A percentile compares a stretch with the other conserved stretches of the same genome.
phyloP scores from a whole-genome alignment of 2,113 vertebrate genomes.

The Lanius ludovicianus region DNA sequence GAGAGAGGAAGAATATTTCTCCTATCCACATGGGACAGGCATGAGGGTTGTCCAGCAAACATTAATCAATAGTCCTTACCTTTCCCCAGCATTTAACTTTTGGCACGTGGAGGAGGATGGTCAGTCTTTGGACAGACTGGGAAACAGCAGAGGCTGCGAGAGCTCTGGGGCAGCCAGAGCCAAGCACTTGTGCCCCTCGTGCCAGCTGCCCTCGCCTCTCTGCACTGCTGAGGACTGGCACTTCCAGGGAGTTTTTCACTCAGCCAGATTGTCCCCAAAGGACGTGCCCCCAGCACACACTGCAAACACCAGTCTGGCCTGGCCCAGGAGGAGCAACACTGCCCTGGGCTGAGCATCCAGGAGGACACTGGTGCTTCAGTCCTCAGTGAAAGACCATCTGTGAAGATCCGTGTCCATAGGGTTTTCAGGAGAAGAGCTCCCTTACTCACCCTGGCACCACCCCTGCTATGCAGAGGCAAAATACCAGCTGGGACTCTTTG shows the following conservation, averaged over 20 bases:
- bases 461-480: background rate
- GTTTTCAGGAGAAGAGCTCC: background rate
- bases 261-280: accelerated
- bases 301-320: background rate
- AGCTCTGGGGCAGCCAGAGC: background rate
- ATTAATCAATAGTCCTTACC: background rate
- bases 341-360: background rate
- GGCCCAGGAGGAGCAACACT: background rate
- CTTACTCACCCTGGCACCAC: background rate
- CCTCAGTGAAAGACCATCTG: background rate
- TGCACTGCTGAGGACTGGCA: accelerated
- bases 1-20: constrained; percentile 35
- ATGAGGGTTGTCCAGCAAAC: background rate
- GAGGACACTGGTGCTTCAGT: background rate
- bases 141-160: background rate
- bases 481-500: background rate
- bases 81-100: background rate
- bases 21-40: background rate
- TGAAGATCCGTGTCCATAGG: background rate
- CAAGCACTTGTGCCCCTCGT: accelerated
- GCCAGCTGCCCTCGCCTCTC: background rate
- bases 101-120: background rate
- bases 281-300: accelerated
- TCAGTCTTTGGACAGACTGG: background rate
- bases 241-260: background rate